Evolutionary conservation across 2,888 invertebrate species (phyloP).

Genomic region (Drosophila limbata): DNA sequence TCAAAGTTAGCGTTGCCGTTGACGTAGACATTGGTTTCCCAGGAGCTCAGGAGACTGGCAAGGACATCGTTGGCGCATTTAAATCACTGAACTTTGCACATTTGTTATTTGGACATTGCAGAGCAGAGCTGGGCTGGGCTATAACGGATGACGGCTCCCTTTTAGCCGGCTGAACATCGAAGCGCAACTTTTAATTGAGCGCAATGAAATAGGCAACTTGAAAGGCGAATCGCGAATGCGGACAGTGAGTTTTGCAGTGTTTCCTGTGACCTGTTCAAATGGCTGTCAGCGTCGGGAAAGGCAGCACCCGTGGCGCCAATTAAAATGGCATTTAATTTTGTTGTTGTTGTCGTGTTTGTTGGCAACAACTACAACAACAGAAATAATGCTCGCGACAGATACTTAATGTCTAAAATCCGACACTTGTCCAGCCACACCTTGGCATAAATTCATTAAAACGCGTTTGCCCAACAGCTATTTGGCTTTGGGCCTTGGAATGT

Average conservation of each 20-base stretch:
- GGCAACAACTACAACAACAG: background rate
- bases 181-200: slow-evolving; percentile 70
- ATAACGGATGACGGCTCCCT: slow-evolving; percentile 19
- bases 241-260: slow-evolving; percentile 10
- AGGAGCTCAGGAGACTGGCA: slow-evolving; percentile 16
- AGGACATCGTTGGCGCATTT: slow-evolving; percentile 63
- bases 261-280: slow-evolving; percentile 13
- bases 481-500: slow-evolving; percentile 25
- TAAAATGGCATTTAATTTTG: slow-evolving; percentile 69
- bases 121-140: background rate
- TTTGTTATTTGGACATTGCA: slow-evolving; percentile 59
- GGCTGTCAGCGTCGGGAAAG: slow-evolving; percentile 46
- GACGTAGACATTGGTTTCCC: slow-evolving; percentile 37
- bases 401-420: slow-evolving; percentile 36
- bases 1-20: slow-evolving; percentile 36
- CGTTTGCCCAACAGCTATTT: slow-evolving; percentile 44
- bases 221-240: slow-evolving; percentile 11
- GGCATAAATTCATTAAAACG: slow-evolving; percentile 60
- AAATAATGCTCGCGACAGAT: slow-evolving; percentile 24
- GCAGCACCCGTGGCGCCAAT: slow-evolving; percentile 66
- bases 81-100: slow-evolving; percentile 74
- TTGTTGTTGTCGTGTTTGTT: slow-evolving; percentile 35
- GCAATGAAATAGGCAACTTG: slow-evolving; percentile 58
- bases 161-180: slow-evolving; percentile 25
- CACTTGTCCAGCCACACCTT: slow-evolving; percentile 62